Evolutionary conservation across 35 echinoderm and acorn worm genomes (phyloP).

Genomic region (Eucidaris tribuloides): DNA sequence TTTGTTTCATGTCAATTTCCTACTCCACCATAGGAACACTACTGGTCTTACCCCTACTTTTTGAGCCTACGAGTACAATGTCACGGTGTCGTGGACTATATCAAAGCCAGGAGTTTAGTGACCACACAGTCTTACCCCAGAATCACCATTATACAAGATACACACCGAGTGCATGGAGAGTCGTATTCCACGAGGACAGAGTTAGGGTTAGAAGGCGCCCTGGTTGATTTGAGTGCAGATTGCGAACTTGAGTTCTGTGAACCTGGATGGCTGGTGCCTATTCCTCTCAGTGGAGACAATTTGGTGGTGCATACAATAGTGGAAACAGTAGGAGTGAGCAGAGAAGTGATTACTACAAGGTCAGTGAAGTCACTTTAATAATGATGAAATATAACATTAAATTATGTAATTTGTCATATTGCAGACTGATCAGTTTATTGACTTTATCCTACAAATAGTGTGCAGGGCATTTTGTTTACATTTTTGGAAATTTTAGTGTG

Average conservation of each 20-base stretch:
- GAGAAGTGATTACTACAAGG: background rate
- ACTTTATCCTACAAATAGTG: too few relatives aligned
- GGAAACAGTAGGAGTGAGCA: background rate
- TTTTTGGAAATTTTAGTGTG: too few relatives aligned
- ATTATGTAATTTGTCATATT: background rate
- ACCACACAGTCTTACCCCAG: background rate
- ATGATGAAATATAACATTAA: background rate
- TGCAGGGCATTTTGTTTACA: too few relatives aligned
- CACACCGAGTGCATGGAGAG: background rate
- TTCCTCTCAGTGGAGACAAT: background rate
- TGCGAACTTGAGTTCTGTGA: background rate
- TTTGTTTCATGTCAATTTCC: too few relatives aligned
- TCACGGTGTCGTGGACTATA: background rate
- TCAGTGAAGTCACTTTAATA: background rate
- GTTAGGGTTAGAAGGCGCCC: background rate
- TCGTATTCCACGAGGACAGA: background rate
- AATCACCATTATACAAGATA: background rate
- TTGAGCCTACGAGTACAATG: background rate
- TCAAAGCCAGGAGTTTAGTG: background rate
- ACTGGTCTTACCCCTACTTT: constrained; percentile 5
- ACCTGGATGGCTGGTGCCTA: background rate
- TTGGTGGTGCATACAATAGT: background rate
- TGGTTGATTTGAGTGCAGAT: background rate
- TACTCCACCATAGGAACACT: too few relatives aligned
- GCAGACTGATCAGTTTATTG: too few relatives aligned